phyloP scores from a whole-genome alignment of 1,140 invertebrate species.

The Rhagoletis zephyria region DNA sequence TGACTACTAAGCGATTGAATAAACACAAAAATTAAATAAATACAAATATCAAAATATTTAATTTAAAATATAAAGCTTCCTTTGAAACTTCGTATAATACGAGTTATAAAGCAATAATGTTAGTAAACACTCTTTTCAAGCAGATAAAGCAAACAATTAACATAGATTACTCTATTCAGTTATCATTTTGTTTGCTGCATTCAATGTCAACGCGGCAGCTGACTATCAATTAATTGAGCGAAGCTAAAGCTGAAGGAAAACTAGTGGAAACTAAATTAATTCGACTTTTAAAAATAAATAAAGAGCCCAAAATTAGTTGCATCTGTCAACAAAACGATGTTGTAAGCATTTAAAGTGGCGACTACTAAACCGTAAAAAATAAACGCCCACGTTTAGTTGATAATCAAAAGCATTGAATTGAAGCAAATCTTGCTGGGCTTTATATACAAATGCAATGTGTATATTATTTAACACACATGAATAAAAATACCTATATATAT shows the following conservation, averaged over 20 bases:
- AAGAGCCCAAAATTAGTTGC: background rate
- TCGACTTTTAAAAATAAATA: background rate
- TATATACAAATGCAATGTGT: too few species aligned
- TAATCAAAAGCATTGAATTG: background rate
- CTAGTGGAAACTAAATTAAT: background rate
- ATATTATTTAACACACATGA: too few species aligned
- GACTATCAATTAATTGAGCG: background rate
- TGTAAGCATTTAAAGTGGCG: conserved; percentile 27
- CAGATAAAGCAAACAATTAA: background rate
- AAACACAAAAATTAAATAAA: background rate
- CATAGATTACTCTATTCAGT: background rate
- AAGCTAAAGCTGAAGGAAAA: background rate
- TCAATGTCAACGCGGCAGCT: background rate
- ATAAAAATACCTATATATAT: too few species aligned
- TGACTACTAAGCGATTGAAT: background rate
- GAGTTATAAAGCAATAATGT: background rate
- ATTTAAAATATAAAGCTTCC: too few species aligned
- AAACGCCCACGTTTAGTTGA: conserved; percentile 11
- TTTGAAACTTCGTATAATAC: too few species aligned
- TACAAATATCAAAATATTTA: background rate
- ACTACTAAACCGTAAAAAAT: conserved; percentile 4
- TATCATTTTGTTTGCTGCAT: background rate
- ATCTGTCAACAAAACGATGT: background rate
- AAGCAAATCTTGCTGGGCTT: background rate
- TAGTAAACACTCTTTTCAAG: background rate